Evolutionary conservation across 1,140 invertebrate genomes (phyloP), one percentile per base, ranked within the genome.

Genomic region (Brachionus manjavacas): DNA sequence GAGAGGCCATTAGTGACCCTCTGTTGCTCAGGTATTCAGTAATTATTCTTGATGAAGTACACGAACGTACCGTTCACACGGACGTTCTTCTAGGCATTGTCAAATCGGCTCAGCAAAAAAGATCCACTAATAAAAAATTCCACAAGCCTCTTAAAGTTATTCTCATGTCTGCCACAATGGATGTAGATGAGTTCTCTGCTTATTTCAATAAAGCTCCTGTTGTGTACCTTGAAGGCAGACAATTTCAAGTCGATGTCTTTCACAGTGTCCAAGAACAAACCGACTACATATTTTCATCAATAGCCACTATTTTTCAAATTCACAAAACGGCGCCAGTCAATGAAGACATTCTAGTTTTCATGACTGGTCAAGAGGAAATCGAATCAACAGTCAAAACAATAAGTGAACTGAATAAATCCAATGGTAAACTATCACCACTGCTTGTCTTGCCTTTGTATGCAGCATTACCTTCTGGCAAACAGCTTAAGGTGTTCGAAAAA

Each of bases 291-390:
- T 96, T 98, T 90, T 97, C 97, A 0, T 95, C 95, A 89, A 95
- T 98, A 1, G 95, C 98, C 0, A 97, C 96, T 3, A 93, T 99
- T 66, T 90, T 99, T 84, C 97, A 99, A 90, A 99, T 99, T 87
- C 98, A 99, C 41, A 43, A 35, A 35, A 25, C 46, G 76, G 9
- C 55, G 84, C 46, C 84, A 85, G 86, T 68, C 85, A 90, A 89
- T 28, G 86, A 92, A 86, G 95, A 97, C 88, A 94, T 99, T 87
- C 90, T 99, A 43, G 94, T 98, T n/a, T 99, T 99, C 91, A 90
- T 99, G 66, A 99, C 97, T 85, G 97, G 97, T 3, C 96, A 98
- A 91, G 97, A 99, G 89, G 97, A 99, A 92, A 99, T 99, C 86
- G 96, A 99, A 90, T 92, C 93, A 3, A 92, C 95, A 83, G 94